Evolutionary conservation across 2,113 vertebrate genomes (phyloP), one percentile per base, ranked within the genome.

Genomic region (Canis aureus): DNA sequence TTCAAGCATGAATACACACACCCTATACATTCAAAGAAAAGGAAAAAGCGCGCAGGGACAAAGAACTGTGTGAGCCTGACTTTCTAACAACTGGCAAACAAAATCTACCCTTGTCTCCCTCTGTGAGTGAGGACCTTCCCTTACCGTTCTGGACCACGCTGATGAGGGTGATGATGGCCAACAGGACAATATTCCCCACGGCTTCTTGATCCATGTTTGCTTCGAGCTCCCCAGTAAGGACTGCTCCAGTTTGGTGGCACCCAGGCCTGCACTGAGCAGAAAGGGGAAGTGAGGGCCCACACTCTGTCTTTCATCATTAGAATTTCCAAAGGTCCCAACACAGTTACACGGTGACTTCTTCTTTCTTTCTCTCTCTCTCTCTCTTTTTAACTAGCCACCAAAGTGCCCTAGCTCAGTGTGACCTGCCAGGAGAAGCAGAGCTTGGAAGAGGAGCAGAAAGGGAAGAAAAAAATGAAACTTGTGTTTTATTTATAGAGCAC

Each of bases 121-220:
- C 64, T 5, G 11, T 5, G 11, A 71, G 83, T 12, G 1, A 92
- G 83, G 10, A 11, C 0, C 11, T n/a, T 69, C 49, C n/a, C 99
- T 99, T 98, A 99, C 99, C 99, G 0, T 99, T 99, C 98, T 99
- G 99, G 84, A 99, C 83, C 2, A 99, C 99, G 0, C 99, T 99
- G 98, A 99, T 95, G 81, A 99, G 98, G 19, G 99, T 99, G 97
- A 99, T 98, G 0, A 99, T 98, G 95, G 98, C 99, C 27, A 99
- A 96, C 23, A 99, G 99, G 95, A 99, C 99, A 43, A 99, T 87
- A 22, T 99, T 98, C 53, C 99, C 99, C 98, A 99, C 91, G 15
- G 99, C 96, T 20, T 97, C 98, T 9, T 98, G 97, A n/a, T 99
- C 99, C 99, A 99, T 99, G 96, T 69, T 98, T 84, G 0, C 7